Evolutionary conservation across 2,113 vertebrate genomes (phyloP), one percentile per base, ranked within the genome.

Genomic region (Hiodon alosoides): DNA sequence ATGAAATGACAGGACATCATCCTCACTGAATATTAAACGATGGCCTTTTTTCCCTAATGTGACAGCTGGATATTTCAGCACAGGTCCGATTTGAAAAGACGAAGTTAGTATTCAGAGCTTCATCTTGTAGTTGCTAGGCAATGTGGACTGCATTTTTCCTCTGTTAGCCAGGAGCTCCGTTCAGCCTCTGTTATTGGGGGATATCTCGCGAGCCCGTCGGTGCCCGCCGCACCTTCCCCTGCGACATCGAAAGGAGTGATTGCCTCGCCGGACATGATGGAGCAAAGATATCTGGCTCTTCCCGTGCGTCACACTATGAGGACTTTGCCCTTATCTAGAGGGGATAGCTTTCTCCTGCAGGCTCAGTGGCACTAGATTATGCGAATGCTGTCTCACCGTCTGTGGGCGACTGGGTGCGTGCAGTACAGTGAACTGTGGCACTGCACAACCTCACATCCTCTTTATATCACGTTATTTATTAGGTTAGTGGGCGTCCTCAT

Each of bases 161-260:
- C 10, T 3, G 16, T 14, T 46, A 54, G 17, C 51, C 10, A 13
- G 10, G 72, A 4, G 13, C 16, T 62, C 68, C 13, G 10, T 4
- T 58, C 3, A 5, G 76, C 78, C 74, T 82, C 86, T 79, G 86
- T 17, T 5, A 62, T 66, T 17, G 16, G 3, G 59, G 3, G 69
- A 73, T 77, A 66, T 85, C 80, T 51, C 88, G 86, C 83, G 77
- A 8, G 8, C 66, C 60, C 79, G 86, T 71, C 76, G 89, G 86
- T n/a, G 9, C 52, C 65, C 74, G 77, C 54, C n/a, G 55, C 14
- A 9, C 48, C 58, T 7, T 31, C 31, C 31, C 31, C 31, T 31
- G 31, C 31, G 31, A 31, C 31, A 31, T 31, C 31, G 31, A 31
- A 31, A 31, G 2, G 31, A 31, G 31, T 31, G 31, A 31, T 31